Base-by-base conservation (phyloP, 2,113 vertebrate genomes). In the Silurus glanis region DNA sequence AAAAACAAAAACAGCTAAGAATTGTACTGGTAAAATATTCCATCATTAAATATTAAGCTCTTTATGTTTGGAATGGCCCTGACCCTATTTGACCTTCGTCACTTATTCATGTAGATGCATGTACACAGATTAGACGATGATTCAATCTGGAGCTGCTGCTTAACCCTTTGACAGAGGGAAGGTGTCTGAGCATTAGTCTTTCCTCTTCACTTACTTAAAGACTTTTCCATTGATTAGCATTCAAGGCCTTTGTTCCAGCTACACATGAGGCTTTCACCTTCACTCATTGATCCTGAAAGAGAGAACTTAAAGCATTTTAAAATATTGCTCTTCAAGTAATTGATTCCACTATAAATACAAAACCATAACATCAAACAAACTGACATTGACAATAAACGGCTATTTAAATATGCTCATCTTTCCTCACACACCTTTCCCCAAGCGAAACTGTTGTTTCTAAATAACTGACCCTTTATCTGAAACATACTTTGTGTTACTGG, bases 81-180 rank as follows among this genome's bases (percentile, higher is more conserved):
- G 69, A 87, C 85, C 85, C 85, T 64, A 55, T 75, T 53, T 87
- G 74, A 87, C 83, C 83, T 85, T 89, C 71, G 51, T 87, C 25
- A 66, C 83, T 82, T 71, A 89, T 89, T 87, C 49, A 69, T 87
- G 79, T 37, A 85, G 85, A 82, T 87, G 82, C 82, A 85, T 79
- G 85, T 79, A 87, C 76, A 79, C 79, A 78, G 83, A 62, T 80
- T 45, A 28, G 85, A 80, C 85, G 71, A 66, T 19, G 78, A 89
- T 59, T 80, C 66, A 79, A 72, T 79, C 79, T 87, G 72, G 25
- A 55, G 85, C 58, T 69, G 25, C 8, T 53, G 64, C 69, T 87
- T 89, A 89, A 89, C 85, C 82, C 85, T 74, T 87, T 82, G 47
- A 72, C 61, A 72, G 16, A 55, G 53, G 59, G 76, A 72, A 66